Percentiles rank a stretch among this genome's conserved stretches.
phyloP scores from a whole-genome alignment of 2,797 vertebrate genomes.

The Halcyon badia region DNA sequence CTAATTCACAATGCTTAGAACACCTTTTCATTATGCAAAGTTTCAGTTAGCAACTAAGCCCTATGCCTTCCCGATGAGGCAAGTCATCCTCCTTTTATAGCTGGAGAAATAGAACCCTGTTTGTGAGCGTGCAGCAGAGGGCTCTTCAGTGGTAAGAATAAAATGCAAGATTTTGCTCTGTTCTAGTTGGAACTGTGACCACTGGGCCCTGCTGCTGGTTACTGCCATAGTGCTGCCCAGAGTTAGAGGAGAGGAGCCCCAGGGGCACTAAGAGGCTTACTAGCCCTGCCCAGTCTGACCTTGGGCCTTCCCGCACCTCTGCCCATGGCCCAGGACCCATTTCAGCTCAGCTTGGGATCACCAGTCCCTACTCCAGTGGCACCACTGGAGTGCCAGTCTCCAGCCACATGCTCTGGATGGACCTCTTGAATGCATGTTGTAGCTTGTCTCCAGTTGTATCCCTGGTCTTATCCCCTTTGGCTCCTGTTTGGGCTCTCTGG shows the following conservation, averaged over 20 bases:
- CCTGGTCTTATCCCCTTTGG: background rate
- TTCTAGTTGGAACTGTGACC: background rate
- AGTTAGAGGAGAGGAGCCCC: background rate
- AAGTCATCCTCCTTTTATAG: background rate
- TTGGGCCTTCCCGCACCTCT: background rate
- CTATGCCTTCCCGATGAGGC: background rate
- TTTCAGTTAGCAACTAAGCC: background rate
- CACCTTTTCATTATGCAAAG: background rate
- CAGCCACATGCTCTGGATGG: background rate
- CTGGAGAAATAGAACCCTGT: background rate
- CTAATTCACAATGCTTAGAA: background rate
- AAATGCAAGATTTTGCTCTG: background rate
- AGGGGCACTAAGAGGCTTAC: background rate
- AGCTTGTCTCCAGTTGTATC: background rate
- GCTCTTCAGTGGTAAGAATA: background rate
- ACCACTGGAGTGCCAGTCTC: fast-evolving
- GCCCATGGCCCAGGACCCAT: background rate
- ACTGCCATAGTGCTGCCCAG: background rate
- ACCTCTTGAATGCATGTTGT: fast-evolving
- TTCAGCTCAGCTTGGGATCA: background rate
- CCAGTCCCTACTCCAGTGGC: background rate
- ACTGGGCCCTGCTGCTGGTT: background rate
- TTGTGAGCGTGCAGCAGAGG: background rate
- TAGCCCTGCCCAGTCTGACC: background rate
- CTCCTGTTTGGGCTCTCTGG: background rate